These are phyloP conservation scores for Pseudochirops corinnae DNA, from an alignment of 2,797 vertebrate species.

Conservation along the genomic window DNA sequence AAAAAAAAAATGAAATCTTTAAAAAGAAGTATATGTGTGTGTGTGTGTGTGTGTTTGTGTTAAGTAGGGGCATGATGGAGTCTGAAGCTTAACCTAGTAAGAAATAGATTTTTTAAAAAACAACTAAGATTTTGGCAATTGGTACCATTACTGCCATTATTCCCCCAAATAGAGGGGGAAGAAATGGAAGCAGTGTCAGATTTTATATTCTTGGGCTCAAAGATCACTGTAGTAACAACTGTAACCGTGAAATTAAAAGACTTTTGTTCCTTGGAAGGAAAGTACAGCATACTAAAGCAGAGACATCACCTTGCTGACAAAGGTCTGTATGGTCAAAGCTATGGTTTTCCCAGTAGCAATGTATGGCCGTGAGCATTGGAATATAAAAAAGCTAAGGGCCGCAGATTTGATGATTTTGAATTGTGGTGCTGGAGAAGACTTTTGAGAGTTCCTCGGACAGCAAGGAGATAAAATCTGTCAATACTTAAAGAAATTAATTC, in stretches of 20 bases:
- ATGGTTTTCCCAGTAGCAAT: neutral
- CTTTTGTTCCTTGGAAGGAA: neutral
- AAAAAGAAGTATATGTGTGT: too few species aligned
- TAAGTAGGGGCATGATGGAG: too few species aligned
- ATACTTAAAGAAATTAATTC: neutral
- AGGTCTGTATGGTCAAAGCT: neutral
- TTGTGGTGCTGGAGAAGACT: neutral
- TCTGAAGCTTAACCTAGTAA: too few species aligned
- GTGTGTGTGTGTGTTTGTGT: too few species aligned
- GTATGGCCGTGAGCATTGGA: neutral
- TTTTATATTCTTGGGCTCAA: too few species aligned
- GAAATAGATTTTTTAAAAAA: too few species aligned
- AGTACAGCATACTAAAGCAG: neutral
- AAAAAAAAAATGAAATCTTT: too few species aligned
- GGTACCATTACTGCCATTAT: too few species aligned
- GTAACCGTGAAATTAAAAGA: neutral
- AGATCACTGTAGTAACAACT: neutral
- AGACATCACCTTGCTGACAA: neutral
- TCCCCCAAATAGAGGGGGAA: too few species aligned
- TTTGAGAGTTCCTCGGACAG: neutral
- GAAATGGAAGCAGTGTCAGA: too few species aligned
- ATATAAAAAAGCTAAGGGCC: neutral
- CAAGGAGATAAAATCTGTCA: neutral
- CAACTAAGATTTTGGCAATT: too few species aligned
- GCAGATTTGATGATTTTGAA: neutral